Base-by-base conservation (phyloP, 2,888 invertebrate species). In the Agelastica alni region DNA sequence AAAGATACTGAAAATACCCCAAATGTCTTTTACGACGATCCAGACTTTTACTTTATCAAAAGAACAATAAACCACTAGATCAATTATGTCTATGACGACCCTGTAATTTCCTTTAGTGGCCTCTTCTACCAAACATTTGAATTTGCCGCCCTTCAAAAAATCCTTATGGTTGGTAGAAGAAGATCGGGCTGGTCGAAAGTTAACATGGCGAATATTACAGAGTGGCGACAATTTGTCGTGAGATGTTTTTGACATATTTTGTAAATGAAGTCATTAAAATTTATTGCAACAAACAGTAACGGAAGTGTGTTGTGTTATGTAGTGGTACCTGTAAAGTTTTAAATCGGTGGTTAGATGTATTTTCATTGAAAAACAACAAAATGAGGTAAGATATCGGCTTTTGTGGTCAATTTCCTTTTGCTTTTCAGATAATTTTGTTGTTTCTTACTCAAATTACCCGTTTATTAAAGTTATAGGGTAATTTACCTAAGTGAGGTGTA, bases 121-220 rank as follows among this genome's bases (percentile, higher is more conserved):
- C n/a, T n/a, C 26, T 26, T 17, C 18, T 31, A 9, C 13, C 6
- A 31, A 20, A 12, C 42, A 13, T 63, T 65, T 53, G 47, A 65
- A 64, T 58, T 48, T 58, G 41, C 56, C 64, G 62, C 60, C 17
- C 2, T 17, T 6, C 4, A 12, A n/a, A n/a, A 16, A 37, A 5
- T 9, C 4, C 31, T 51, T 17, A 16, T 44, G 34, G 37, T 49
- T 60, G 47, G 64, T 68, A 66, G 66, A 48, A 31, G 28, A 52
- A 41, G 28, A 46, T 62, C 70, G 73, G 72, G 71, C 69, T 72
- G 71, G 73, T 71, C 71, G 68, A 65, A 70, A 59, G 61, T 49
- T 55, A 56, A 58, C 60, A 64, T 64, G 64, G 64, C 64, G 64
- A 55, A 46, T 54, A 47, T 49, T 47, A 49, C 47, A 44, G 55